These are phyloP conservation scores for Microcebus murinus DNA, from an alignment of 2,113 vertebrate genomes.

Conservation along the genomic window DNA sequence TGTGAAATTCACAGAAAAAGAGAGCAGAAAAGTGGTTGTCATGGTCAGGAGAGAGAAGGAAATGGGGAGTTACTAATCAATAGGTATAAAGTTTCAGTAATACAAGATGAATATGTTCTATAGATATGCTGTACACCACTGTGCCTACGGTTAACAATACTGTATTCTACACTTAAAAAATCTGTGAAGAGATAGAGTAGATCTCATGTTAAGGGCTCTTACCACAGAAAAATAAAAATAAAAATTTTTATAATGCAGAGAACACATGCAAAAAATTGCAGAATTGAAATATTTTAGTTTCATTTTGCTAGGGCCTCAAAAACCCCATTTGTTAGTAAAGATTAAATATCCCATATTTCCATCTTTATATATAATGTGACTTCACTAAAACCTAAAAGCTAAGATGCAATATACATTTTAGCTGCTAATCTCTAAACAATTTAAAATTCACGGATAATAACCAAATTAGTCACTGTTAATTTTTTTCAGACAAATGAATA, in stretches of 20 bases:
- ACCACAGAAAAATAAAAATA: not conserved
- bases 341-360: not conserved
- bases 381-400: not conserved
- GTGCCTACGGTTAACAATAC: not conserved
- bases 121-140: not conserved
- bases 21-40: not conserved
- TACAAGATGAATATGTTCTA: not conserved
- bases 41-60: not conserved
- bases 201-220: not conserved
- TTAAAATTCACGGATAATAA: not conserved
- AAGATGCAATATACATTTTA: not conserved
- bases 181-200: not conserved
- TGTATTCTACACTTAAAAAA: not conserved
- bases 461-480: not conserved
- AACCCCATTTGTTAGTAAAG: not conserved
- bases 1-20: not conserved
- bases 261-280: not conserved
- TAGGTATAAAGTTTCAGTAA: not conserved
- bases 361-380: not conserved
- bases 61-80: not conserved
- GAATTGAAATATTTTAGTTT: not conserved
- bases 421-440: not conserved
- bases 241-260: not conserved
- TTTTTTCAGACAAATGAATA: not conserved
- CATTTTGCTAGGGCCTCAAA: not conserved